Evolutionary conservation across 2,888 invertebrate genomes (phyloP), one percentile per base, ranked within the genome.

Genomic region (Eilema sororculum): DNA sequence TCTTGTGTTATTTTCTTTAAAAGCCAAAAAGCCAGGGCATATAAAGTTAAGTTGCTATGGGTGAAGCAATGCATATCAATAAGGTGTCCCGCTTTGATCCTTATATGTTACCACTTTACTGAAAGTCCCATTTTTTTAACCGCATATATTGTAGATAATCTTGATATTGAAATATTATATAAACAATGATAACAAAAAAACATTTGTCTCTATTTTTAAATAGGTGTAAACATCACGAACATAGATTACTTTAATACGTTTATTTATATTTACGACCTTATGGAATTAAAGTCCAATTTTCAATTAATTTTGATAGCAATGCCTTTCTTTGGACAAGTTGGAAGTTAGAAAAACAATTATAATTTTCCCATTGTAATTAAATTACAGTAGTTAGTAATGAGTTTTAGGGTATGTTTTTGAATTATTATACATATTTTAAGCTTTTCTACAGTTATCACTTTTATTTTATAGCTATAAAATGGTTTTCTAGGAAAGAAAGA

Each of bases 41-140:
- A 68, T 75, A 33, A 66, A 41, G 57, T 64, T 71, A 74, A 67
- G 33, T 65, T 66, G 46, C 64, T 37, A 70, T 57, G 56, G 65
- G 64, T 67, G 66, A 72, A 68, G 65, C 67, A 81, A 78, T 80
- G 78, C 75, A 74, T 77, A 77, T 30, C 75, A 80, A 78, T 76
- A 81, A 71, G 81, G 67, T 72, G 58, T 57, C 69, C 74, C 60
- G 65, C 67, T 74, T 76, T 46, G 10, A 59, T 70, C 59, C 64
- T 62, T 68, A 65, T 69, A 33, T 28, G 33, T 20, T 16, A 24
- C 16, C 52, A 37, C 28, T 30, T 60, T 41, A 37, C 9, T 8
- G 25, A 63, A 16, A 25, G 58, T 16, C 28, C 6, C 25, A 13
- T 16, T 33, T 33, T 30, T 10, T 60, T n/a, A 60, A n/a, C 52